Evolutionary conservation across 2,797 vertebrate genomes (phyloP).

Genomic region (Rhincodon typus): DNA sequence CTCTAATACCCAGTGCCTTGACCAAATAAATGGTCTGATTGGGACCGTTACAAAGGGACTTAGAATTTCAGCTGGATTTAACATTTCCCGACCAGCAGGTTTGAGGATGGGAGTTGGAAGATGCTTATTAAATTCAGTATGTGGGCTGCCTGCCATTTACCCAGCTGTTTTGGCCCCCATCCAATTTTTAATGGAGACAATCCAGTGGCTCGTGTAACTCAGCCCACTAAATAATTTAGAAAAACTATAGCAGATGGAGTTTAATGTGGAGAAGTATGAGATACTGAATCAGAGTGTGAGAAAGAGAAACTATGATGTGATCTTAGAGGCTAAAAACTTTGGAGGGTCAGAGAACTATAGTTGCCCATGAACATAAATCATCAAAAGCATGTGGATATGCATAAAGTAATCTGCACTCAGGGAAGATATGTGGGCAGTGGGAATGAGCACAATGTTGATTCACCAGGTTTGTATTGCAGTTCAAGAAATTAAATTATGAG

Average conservation of each 20-base stretch:
- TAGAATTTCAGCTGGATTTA: neutral
- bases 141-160: too few species aligned
- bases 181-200: too few species aligned
- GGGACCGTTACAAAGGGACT: neutral
- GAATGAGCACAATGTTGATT: neutral
- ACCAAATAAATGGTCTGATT: neutral
- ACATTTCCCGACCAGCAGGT: too few species aligned
- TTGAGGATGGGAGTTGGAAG: too few species aligned
- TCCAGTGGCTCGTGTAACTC: neutral
- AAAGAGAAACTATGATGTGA: neutral
- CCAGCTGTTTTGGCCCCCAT: too few species aligned
- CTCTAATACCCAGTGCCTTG: neutral
- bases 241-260: neutral
- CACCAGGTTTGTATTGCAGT: neutral
- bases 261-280: neutral
- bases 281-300: neutral
- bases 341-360: neutral
- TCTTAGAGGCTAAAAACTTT: neutral
- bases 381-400: too few species aligned
- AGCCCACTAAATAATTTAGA: neutral
- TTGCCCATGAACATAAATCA: too few species aligned
- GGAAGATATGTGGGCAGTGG: neutral
- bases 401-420: neutral
- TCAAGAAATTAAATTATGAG: neutral
- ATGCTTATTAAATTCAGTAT: too few species aligned